phyloP scores from a whole-genome alignment of 2,113 vertebrate species.

The Corythornis cristatus region DNA sequence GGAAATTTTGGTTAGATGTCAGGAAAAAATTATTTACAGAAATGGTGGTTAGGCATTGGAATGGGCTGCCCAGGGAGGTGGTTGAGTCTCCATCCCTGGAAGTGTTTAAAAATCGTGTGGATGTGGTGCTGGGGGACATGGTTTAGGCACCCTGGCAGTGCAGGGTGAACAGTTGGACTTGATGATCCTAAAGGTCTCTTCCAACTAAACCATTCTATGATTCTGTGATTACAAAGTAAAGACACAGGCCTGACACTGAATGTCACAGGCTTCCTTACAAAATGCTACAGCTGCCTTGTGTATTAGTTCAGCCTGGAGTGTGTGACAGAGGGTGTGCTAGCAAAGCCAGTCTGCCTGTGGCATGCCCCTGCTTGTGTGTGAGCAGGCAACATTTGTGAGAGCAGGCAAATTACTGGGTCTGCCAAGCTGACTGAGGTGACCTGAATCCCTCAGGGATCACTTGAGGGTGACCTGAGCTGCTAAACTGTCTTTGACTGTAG shows the following conservation, averaged over 20 bases:
- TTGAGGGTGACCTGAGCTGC: neutral
- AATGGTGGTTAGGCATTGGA: too few species aligned
- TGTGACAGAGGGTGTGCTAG: fast-evolving
- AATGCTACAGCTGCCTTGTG: fast-evolving
- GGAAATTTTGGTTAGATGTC: too few species aligned
- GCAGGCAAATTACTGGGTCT: neutral
- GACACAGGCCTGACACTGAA: fast-evolving
- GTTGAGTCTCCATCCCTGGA: too few species aligned
- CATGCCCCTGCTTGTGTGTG: fast-evolving
- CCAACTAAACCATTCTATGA: too few species aligned
- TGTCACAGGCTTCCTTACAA: neutral
- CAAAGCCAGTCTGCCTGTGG: fast-evolving
- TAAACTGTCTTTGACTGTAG: slow-evolving; percentile 28
- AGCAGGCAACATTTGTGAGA: neutral
- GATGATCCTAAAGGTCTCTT: too few species aligned
- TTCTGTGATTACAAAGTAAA: neutral
- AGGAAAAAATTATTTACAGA: too few species aligned
- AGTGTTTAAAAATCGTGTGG: too few species aligned
- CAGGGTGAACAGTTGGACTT: too few species aligned
- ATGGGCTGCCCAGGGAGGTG: too few species aligned
- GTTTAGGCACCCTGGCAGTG: too few species aligned
- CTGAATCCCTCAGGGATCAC: neutral
- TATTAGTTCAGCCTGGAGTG: fast-evolving
- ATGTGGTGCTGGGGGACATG: too few species aligned
- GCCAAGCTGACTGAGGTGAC: neutral